A percentile compares a stretch with the other conserved stretches of the same genome.
Evolutionary conservation across 1,140 invertebrate species (phyloP).

Genomic region (Drosophila eugracilis): DNA sequence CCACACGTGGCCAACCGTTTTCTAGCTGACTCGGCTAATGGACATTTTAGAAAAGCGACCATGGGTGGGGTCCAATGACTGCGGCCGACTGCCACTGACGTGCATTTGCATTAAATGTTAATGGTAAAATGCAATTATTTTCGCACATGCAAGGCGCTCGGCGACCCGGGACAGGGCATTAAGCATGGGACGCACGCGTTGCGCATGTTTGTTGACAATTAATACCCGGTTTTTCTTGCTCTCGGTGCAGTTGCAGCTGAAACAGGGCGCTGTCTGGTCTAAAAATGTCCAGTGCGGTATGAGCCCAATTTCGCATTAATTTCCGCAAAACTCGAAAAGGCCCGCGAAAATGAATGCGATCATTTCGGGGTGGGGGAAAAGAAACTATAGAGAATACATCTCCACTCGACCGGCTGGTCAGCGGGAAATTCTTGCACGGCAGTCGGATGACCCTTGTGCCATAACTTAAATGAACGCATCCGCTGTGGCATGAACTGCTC

Average conservation of each 20-base stretch:
- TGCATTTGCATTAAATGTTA: conserved; percentile 51
- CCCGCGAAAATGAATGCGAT: conserved; percentile 12
- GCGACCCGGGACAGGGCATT: conserved; percentile 15
- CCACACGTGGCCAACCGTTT: conserved; percentile 30
- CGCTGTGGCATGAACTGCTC: conserved; percentile 27
- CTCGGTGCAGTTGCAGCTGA: conserved; percentile 18
- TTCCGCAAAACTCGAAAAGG: conserved; percentile 60
- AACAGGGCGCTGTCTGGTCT: conserved; percentile 43
- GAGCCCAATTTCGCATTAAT: conserved; percentile 63
- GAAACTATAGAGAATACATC: conserved; percentile 18
- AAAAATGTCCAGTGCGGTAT: conserved; percentile 40
- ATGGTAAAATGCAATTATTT: conserved; percentile 72
- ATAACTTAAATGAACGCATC: conserved; percentile 50
- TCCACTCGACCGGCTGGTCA: background rate
- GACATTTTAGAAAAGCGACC: conserved; percentile 15
- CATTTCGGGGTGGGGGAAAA: too few relatives aligned
- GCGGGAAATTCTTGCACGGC: conserved; percentile 24
- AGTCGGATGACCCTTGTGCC: conserved; percentile 13
- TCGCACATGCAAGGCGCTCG: conserved; percentile 57
- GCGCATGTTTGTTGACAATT: conserved; percentile 76
- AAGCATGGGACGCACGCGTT: conserved; percentile 40
- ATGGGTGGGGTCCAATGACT: conserved; percentile 6
- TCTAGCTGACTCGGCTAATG: conserved; percentile 35
- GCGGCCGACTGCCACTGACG: conserved; percentile 4
- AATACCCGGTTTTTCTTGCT: conserved; percentile 51